Evolutionary conservation across 2,797 vertebrate genomes (phyloP).

Genomic region (Epinephelus coioides): DNA sequence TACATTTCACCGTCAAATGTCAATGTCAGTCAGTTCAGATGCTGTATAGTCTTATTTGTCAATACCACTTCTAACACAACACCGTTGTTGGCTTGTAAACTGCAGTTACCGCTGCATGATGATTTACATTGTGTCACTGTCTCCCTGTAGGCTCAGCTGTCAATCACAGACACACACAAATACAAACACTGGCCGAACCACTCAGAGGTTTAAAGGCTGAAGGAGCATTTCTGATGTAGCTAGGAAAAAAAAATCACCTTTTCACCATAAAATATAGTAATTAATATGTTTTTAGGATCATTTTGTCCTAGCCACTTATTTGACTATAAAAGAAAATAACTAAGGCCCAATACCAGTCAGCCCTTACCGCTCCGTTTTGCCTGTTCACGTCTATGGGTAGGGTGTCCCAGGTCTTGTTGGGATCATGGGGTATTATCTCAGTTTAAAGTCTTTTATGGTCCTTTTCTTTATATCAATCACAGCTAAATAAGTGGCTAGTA

Average conservation of each 20-base stretch:
- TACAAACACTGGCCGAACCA: conserved; percentile 8
- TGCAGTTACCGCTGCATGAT: conserved; percentile 3
- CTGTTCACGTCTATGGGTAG: too few species aligned
- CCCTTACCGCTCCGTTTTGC: too few species aligned
- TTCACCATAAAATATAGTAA: background rate
- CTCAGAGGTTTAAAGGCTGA: background rate
- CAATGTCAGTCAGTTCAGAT: conserved; percentile 8
- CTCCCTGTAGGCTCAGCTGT: conserved; percentile 39
- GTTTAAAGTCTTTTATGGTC: too few species aligned
- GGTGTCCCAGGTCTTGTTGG: too few species aligned
- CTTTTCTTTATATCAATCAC: too few species aligned
- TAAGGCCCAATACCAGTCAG: too few species aligned
- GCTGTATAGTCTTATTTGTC: background rate
- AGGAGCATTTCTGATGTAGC: background rate
- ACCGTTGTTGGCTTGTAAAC: conserved; percentile 24
- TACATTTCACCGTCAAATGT: conserved; percentile 4
- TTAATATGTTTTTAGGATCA: background rate
- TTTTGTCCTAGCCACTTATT: background rate
- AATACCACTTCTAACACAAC: conserved; percentile 4
- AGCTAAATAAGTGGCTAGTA: too few species aligned
- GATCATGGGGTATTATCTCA: too few species aligned
- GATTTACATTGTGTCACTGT: conserved; percentile 44
- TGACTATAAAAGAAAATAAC: background rate
- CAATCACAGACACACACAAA: conserved; percentile 43
- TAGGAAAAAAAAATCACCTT: background rate